phyloP scores from a whole-genome alignment of 2,888 invertebrate genomes.

The Polymixis lichenea region DNA sequence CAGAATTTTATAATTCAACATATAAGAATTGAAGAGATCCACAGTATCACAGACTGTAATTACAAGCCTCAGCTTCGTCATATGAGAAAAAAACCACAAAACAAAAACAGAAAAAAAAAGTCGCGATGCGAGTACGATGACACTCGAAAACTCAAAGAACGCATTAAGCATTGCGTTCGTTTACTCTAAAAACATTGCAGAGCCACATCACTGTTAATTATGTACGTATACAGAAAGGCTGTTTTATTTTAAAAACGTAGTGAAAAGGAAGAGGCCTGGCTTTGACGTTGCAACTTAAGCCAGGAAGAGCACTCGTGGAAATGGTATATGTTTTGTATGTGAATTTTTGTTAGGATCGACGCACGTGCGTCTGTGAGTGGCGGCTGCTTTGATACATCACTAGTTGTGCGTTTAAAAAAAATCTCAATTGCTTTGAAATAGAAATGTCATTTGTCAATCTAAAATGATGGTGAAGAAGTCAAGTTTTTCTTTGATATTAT shows the following conservation, averaged over 20 bases:
- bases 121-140: slow-evolving; percentile 51
- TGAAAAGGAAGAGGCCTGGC: slow-evolving; percentile 87
- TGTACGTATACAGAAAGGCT: slow-evolving; percentile 75
- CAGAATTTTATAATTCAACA: slow-evolving; percentile 1
- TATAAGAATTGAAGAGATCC: slow-evolving; percentile 26
- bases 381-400: slow-evolving; percentile 68
- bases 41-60: slow-evolving; percentile 33
- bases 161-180: slow-evolving; percentile 76
- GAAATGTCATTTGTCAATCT: slow-evolving; percentile 50
- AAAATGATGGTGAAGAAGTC: slow-evolving; percentile 15
- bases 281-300: slow-evolving; percentile 85
- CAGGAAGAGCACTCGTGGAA: slow-evolving; percentile 75
- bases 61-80: slow-evolving; percentile 35
- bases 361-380: slow-evolving; percentile 73
- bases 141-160: slow-evolving; percentile 78
- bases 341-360: slow-evolving; percentile 67
- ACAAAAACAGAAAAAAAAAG: slow-evolving; percentile 37
- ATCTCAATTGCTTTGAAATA: slow-evolving; percentile 30
- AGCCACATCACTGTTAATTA: slow-evolving; percentile 85
- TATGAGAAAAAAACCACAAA: slow-evolving; percentile 27
- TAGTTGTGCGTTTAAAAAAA: slow-evolving; percentile 42
- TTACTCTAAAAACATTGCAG: slow-evolving; percentile 78
- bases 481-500: slow-evolving; percentile 24
- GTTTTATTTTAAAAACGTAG: slow-evolving; percentile 81
- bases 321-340: slow-evolving; percentile 79